phyloP scores from a whole-genome alignment of 1,140 invertebrate genomes.

The Nephila pilipes region DNA sequence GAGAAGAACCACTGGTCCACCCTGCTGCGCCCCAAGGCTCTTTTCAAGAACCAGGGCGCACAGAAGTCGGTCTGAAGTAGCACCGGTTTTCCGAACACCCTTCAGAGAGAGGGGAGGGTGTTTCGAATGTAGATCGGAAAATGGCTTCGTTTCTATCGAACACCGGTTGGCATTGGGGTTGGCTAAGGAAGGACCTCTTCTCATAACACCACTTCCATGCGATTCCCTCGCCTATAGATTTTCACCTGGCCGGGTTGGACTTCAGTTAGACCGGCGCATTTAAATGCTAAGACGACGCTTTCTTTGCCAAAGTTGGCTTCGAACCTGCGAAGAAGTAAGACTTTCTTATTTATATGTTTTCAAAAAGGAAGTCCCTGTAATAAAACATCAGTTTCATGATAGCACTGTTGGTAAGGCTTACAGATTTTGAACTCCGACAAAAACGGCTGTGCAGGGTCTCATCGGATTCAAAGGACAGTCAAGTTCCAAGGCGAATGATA shows the following conservation, averaged over 20 bases:
- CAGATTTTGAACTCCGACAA: too few species aligned
- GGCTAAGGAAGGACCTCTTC: constrained; percentile 49
- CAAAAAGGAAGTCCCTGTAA: too few species aligned
- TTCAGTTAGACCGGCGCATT: constrained; percentile 87
- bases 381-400: too few species aligned
- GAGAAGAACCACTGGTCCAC: constrained; percentile 5
- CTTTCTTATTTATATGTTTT: too few species aligned
- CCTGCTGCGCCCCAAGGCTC: not conserved
- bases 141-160: constrained; percentile 12
- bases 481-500: too few species aligned
- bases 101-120: not conserved
- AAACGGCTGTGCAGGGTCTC: too few species aligned
- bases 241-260: constrained; percentile 86
- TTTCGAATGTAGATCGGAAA: not conserved
- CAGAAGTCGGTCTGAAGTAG: constrained; percentile 33
- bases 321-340: constrained; percentile 84
- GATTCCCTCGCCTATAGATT: constrained; percentile 88
- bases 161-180: constrained; percentile 36
- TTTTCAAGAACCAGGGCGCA: constrained; percentile 20
- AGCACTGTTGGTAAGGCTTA: too few species aligned
- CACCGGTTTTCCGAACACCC: constrained; percentile 29
- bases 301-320: constrained; percentile 91
- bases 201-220: constrained; percentile 91
- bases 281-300: constrained; percentile 88
- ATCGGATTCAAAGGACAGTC: too few species aligned